phyloP scores from a whole-genome alignment of 2,797 vertebrate genomes.

The Nyctalus aviator region DNA sequence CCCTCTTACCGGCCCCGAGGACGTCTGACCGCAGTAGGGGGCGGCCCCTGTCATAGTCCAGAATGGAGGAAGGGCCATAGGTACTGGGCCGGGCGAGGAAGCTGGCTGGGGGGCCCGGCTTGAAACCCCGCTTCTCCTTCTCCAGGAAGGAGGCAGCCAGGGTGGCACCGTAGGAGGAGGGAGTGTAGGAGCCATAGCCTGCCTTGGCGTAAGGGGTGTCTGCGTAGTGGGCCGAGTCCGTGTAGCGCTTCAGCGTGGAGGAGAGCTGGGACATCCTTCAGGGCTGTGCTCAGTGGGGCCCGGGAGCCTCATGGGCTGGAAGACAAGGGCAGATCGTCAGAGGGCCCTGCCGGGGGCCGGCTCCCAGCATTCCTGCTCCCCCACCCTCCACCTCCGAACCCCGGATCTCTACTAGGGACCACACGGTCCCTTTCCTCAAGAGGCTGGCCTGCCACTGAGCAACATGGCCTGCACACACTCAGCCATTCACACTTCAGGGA shows the following conservation, averaged over 20 bases:
- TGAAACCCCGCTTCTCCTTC: conserved; percentile 91
- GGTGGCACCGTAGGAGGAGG: conserved; percentile 92
- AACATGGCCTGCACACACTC: too few species aligned
- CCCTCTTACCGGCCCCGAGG: conserved; percentile 90
- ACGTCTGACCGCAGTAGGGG: conserved; percentile 91
- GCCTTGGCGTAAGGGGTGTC: conserved; percentile 92
- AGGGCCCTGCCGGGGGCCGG: conserved; percentile 53
- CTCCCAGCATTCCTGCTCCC: background rate
- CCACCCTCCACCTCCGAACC: background rate
- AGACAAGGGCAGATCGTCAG: conserved; percentile 79
- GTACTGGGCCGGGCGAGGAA: conserved; percentile 88
- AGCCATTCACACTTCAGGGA: background rate
- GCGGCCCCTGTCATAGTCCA: conserved; percentile 87
- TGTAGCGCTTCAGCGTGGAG: conserved; percentile 95
- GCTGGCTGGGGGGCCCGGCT: conserved; percentile 86
- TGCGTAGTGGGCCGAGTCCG: conserved; percentile 86
- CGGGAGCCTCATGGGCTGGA: conserved; percentile 94
- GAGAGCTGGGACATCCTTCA: conserved; percentile 96
- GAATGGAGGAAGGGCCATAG: conserved; percentile 87
- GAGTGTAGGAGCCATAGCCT: conserved; percentile 93
- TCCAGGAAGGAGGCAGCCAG: conserved; percentile 90
- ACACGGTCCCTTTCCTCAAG: background rate
- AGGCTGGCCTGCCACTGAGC: background rate
- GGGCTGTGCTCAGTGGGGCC: conserved; percentile 85
- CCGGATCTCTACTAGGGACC: background rate